Evolutionary conservation across 2,797 vertebrate species (phyloP), one percentile per base, ranked within the genome.

Genomic region (Neosilurus mollespiculum): DNA sequence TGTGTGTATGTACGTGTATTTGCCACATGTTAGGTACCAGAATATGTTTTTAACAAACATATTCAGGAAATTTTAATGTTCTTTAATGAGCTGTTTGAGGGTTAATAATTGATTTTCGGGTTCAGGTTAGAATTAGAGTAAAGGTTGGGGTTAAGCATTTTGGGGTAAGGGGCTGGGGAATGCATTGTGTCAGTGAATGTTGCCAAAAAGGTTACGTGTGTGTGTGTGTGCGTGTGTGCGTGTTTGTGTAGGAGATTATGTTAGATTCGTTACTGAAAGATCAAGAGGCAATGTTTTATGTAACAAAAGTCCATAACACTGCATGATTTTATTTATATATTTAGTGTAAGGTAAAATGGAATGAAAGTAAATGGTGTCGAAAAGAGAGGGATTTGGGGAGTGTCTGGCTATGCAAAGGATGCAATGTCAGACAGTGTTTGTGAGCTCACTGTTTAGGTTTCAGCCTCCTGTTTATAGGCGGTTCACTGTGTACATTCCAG

Each of bases 281-380:
- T 87, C 86, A 85, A 85, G 82, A 89, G 86, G 72, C 83, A 61
- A 24, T 30, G 66, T 80, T 91, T 90, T 90, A 89, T 87, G 87
- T 88, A 91, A 90, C 65, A 76, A 87, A 83, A 87, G 64, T 84
- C 75, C 79, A 70, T 66, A 80, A 69, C 22, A 86, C 76, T 30
- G 69, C 26, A 83, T 69, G 34, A 53, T 83, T 81, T 84, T 86
- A 80, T 84, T 87, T 87, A 83, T 81, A 77, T 82, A 81, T 26
- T 20, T 24, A 84, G 72, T 64, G 51, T 10, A 78, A 86, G 78
- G 80, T 71, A 56, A 62, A 61, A 11, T 4, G 64, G 49, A 18
- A 58, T 24, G 20, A 43, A 66, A 66, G 7, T 84, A 14, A 75
- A 54, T 16, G 34, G 20, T 51, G 59, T 83, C 18, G 11, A 24